phyloP scores from a whole-genome alignment of 2,888 invertebrate species.

The Caenorhabditis angaria region DNA sequence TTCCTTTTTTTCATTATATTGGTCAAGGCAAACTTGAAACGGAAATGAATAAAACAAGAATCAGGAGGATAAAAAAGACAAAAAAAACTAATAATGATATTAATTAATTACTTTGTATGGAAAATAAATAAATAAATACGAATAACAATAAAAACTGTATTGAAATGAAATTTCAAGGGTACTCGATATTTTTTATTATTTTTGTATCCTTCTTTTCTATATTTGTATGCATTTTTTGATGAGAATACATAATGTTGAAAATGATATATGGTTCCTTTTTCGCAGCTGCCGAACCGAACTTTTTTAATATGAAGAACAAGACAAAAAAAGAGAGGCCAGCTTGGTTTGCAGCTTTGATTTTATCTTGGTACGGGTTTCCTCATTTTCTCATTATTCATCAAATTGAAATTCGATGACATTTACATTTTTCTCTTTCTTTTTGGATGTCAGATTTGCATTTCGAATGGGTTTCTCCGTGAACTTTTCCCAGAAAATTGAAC shows the following conservation, averaged over 20 bases:
- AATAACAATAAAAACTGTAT: not conserved
- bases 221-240: too few relatives aligned
- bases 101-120: not conserved
- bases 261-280: not conserved
- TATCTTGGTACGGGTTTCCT: conserved; percentile 42
- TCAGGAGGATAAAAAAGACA: not conserved
- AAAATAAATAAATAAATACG: not conserved
- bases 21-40: conserved; percentile 1
- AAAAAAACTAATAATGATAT: not conserved
- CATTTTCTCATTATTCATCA: conserved; percentile 1
- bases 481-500: too few relatives aligned
- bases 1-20: not conserved
- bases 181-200: not conserved
- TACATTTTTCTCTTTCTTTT: conserved; percentile 31
- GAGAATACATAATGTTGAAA: not conserved
- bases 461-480: too few relatives aligned
- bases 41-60: not conserved
- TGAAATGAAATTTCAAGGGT: not conserved
- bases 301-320: not conserved
- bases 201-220: not conserved
- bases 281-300: not conserved
- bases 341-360: conserved; percentile 43
- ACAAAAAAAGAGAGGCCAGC: not conserved
- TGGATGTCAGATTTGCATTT: conserved; percentile 11
- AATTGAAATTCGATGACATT: conserved; percentile 22